Evolutionary conservation across 2,888 invertebrate genomes (phyloP).

Genomic region (Hoplodrina blanda): DNA sequence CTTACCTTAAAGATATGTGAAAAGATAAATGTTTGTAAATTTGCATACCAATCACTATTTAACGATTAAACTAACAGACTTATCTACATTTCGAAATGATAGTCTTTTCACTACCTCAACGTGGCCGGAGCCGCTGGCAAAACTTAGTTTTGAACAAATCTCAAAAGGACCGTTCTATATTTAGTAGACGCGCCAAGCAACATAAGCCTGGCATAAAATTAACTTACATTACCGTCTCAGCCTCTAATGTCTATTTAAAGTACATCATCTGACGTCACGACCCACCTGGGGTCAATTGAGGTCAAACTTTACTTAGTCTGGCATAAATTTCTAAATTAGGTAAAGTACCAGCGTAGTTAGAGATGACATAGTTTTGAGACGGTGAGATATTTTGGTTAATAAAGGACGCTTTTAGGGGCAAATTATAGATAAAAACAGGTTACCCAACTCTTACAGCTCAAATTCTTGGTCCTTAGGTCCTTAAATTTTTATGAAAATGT

Average conservation of each 20-base stretch:
- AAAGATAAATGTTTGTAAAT: too few relatives aligned
- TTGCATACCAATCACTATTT: too few relatives aligned
- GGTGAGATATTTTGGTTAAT: background rate
- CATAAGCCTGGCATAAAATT: background rate
- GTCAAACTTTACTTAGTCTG: conserved; percentile 10
- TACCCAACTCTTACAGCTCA: too few relatives aligned
- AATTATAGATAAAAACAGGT: background rate
- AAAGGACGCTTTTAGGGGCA: background rate
- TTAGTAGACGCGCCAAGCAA: background rate
- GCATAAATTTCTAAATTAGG: conserved; percentile 19
- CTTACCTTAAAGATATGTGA: too few relatives aligned
- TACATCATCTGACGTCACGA: conserved; percentile 3
- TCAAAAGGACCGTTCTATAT: background rate
- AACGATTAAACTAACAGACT: too few relatives aligned
- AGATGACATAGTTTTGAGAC: background rate
- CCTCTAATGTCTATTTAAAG: conserved; percentile 7
- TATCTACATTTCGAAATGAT: too few relatives aligned
- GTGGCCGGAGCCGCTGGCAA: too few relatives aligned
- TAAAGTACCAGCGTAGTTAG: conserved; percentile 4
- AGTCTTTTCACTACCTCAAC: too few relatives aligned
- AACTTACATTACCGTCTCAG: background rate
- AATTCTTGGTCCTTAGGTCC: background rate
- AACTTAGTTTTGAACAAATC: too few relatives aligned
- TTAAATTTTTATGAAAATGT: background rate
- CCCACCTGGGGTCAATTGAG: conserved; percentile 28